Evolutionary conservation across 2,797 vertebrate species (phyloP), one percentile per base, ranked within the genome.

Genomic region (Masticophis lateralis): DNA sequence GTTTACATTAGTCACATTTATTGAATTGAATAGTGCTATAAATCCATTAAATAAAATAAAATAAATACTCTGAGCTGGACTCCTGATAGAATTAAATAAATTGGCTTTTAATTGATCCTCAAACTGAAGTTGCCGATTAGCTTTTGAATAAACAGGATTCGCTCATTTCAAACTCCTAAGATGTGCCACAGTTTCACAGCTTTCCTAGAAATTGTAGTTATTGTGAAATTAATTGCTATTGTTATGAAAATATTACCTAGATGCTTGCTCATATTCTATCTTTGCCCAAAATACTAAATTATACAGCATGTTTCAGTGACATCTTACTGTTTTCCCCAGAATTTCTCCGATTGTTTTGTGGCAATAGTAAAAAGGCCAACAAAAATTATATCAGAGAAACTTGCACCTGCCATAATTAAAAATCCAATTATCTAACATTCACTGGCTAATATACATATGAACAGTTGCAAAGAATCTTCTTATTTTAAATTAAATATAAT

Each of bases 391-490:
- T 43, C 22, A 66, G 37, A 91, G 5, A 0, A 90, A 83, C n/a
- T 89, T 94, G 55, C 53, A 86, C 63, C 92, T 90, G 47, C 8
- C 90, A 87, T 93, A 93, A 88, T 90, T 93, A 93, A 93, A 95
- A 86, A 57, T 93, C 74, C 57, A 93, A 59, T 91, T 93, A 94
- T 2, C 86, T 55, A 91, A 89, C 1, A 57, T 66, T 91, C 88
- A 10, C 90, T 89, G 13, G 57, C 93, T 92, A 74, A 92, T 79
- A 57, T 43, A 47, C 11, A n/a, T 69, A 89, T 89, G 56, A 59
- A 60, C 25, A 51, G 47, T 87, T 90, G 6, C 18, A 27, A 87
- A 61, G n/a, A 51, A 93, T 59, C 28, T 69, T 18, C 22, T 60
- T 32, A 47, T 87, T 93, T 43, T 59, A 69, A 87, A 91, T 87